Evolutionary conservation across 2,113 vertebrate species (phyloP).

Genomic region (Arvicanthis niloticus): DNA sequence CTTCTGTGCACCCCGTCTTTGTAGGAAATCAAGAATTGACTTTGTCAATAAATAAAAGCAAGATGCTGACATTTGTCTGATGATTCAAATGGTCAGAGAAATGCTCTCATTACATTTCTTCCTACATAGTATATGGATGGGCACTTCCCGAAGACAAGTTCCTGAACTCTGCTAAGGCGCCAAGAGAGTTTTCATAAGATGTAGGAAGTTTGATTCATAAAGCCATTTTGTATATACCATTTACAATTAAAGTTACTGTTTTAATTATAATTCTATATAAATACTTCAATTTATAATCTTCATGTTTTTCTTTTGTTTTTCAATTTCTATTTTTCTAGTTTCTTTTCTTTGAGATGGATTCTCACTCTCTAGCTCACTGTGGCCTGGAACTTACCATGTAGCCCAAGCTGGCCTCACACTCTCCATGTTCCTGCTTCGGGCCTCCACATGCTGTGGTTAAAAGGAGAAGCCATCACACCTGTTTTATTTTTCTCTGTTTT

Average conservation of each 20-base stretch:
- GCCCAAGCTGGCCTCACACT: neutral
- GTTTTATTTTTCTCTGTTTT: neutral
- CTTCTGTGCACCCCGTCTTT: neutral
- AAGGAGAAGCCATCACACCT: neutral
- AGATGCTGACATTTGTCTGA: neutral
- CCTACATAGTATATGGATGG: neutral
- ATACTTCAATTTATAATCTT: neutral
- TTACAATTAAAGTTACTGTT: neutral
- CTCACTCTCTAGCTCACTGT: neutral
- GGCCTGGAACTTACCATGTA: neutral
- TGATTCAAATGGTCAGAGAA: neutral
- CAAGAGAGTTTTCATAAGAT: neutral
- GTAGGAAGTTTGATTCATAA: neutral
- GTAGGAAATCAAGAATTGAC: neutral
- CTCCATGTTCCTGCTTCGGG: neutral
- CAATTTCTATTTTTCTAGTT: neutral
- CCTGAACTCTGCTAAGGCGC: neutral
- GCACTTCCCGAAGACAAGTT: neutral
- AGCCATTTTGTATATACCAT: neutral
- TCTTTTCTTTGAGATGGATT: neutral
- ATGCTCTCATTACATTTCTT: neutral
- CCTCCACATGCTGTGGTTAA: neutral
- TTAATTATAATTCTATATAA: neutral
- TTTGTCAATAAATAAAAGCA: neutral
- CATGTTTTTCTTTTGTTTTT: neutral